Base-by-base conservation (phyloP, 1,140 invertebrate genomes). In the Anthonomus grandis region DNA sequence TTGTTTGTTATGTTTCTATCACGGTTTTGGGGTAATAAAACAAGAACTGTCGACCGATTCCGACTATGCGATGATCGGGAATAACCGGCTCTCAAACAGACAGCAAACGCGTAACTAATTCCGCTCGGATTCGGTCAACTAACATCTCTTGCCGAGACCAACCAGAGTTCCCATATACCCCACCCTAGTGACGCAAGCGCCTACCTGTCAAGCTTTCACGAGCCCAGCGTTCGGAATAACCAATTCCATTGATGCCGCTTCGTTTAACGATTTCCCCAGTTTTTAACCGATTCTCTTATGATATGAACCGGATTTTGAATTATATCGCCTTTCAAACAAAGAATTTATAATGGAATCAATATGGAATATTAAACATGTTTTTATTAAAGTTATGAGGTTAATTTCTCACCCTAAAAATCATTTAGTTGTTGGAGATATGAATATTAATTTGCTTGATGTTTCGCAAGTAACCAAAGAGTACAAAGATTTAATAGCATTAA, bases 111-210 rank as follows among this genome's bases (percentile, higher is more conserved):
- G 25, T 48, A 39, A 48, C 54, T 48, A 22, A 48, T 21, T 49
- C 54, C n/a, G 45, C 24, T 49, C 23, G 22, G 49, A 48, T 31
- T 58, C 56, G 56, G 56, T 19, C 15, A 41, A 51, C 36, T 37
- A 42, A 24, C 56, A 39, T 58, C 47, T 39, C 24, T 19, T n/a
- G 18, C 47, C 25, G 38, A 51, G 24, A 48, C 53, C 53, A 48
- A 56, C 38, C 51, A 54, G 25, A 27, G 25, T 50, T 31, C 25
- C 27, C n/a, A n/a, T 48, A 17, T n/a, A n/a, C 36, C 17, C 39
- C 38, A 58, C 56, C 56, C 56, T 48, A 58, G 47, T 48, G 48
- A 51, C 56, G 56, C 56, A 58, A 45, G 56, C 56, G 56, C 56
- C 56, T 44, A 49, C 36, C 46, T 51, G 42, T 50, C 48, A 58